Evolutionary conservation across 2,888 invertebrate genomes (phyloP).

Genomic region (Lissocephala sabroskyi): DNA sequence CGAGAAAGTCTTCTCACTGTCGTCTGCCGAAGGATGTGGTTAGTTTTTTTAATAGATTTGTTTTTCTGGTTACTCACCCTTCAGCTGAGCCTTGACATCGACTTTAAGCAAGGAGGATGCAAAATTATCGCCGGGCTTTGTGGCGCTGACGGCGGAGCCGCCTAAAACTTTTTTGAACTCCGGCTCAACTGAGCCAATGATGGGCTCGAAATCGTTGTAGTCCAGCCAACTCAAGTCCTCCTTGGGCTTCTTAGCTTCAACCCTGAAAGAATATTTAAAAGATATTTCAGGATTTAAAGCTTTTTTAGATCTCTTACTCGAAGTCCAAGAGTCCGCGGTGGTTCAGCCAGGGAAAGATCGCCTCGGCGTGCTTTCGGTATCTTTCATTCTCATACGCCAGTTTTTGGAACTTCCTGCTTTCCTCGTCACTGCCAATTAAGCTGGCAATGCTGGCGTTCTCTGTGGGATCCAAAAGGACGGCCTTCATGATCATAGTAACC

Average conservation of each 20-base stretch:
- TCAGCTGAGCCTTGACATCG: constrained; percentile 36
- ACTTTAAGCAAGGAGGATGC: constrained; percentile 40
- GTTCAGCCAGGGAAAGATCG: constrained; percentile 51
- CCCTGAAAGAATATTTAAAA: too few relatives aligned
- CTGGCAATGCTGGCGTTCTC: constrained; percentile 39
- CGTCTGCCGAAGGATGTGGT: constrained; percentile 16
- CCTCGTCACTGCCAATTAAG: constrained; percentile 22
- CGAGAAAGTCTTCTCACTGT: constrained; percentile 14
- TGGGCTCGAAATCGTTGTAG: constrained; percentile 22
- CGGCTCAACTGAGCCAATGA: constrained; percentile 19
- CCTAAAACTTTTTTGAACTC: constrained; percentile 26
- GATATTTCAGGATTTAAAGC: too few relatives aligned
- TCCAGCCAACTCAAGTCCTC: constrained; percentile 23
- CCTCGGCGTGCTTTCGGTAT: constrained; percentile 42
- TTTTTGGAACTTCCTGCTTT: constrained; percentile 22
- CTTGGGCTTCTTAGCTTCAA: neutral
- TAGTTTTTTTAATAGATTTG: neutral
- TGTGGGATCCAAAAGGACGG: constrained; percentile 46
- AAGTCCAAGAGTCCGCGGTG: constrained; percentile 42
- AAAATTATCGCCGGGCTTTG: constrained; percentile 51
- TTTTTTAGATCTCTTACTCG: constrained; percentile 16
- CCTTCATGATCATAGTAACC: constrained; percentile 23
- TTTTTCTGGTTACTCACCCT: constrained; percentile 25
- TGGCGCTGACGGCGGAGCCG: constrained; percentile 16
- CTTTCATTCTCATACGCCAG: constrained; percentile 28